Base-by-base conservation (phyloP, 2,797 vertebrate genomes). In the Epinephelus coioides region DNA sequence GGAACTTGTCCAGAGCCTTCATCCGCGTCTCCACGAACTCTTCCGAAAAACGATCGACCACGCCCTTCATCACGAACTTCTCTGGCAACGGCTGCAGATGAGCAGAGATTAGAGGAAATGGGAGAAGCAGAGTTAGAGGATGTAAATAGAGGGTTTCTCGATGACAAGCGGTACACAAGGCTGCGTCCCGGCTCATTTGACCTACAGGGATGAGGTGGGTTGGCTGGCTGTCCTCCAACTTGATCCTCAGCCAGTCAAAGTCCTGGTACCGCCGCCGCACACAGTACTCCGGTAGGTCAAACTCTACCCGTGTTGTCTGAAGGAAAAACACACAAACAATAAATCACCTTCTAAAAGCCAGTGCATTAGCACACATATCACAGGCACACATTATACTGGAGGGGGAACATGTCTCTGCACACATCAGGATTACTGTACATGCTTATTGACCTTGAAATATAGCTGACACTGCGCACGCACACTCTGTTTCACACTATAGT, bases 41-140 rank as follows among this genome's bases (percentile, higher is more conserved):
- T 75, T 99, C 98, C 1, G 96, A 99, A 78, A 99, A 99, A 54
- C 98, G 96, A 66, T 99, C 98, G 46, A 99, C 97, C 90, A 99
- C 97, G n/a, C 98, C 98, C 92, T 96, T 99, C 94, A 99, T 97
- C 78, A 99, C 97, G 71, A 99, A 99, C 93, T 99, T 99, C 92
- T 99, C 98, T 34, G 98, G 98, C 83, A 99, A 85, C 0, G 98
- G 98, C 98, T 99, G 80, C 70, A 69, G 53, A 51, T 1, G 34
- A 3, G 14, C 18, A 54, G 17, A 49, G 44, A 38, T 10, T 12
- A 15, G 55, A 47, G 25, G 50, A 47, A 14, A 34, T 23, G 46
- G 34, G 21, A 49, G 11, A 18, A 46, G 60, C 2, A 60, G n/a
- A 34, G 34, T 8, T 25, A 34, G 34, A 46, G 40, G 19, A 8